A percentile compares a stretch with the other conserved stretches of the same genome.
Evolutionary conservation across 1,140 invertebrate genomes (phyloP).

Genomic region (Condylostylus longicornis): DNA sequence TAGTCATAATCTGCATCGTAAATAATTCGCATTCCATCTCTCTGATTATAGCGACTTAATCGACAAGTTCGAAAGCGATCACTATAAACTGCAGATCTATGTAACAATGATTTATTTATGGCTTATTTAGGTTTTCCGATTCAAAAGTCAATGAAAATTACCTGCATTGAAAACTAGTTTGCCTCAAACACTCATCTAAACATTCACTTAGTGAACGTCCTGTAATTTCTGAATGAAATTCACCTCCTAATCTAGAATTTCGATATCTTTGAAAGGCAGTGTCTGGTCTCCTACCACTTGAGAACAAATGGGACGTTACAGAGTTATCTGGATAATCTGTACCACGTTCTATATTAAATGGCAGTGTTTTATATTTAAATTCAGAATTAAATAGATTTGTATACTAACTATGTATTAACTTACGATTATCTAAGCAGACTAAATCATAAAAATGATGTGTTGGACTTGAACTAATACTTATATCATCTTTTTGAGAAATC

Average conservation of each 20-base stretch:
- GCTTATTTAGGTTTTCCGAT: neutral
- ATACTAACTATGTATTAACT: constrained; percentile 32
- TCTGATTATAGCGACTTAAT: constrained; percentile 69
- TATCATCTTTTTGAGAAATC: constrained; percentile 68
- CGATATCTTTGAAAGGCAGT: constrained; percentile 78
- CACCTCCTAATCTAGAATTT: constrained; percentile 66
- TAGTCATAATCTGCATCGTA: constrained; percentile 84
- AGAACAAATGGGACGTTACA: constrained; percentile 62
- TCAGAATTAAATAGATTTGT: constrained; percentile 1
- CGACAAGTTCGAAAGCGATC: constrained; percentile 68
- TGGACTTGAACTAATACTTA: constrained; percentile 61
- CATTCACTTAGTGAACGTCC: constrained; percentile 74
- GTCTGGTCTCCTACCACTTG: constrained; percentile 61
- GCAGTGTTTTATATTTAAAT: neutral
- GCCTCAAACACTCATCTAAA: constrained; percentile 71
- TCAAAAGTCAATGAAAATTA: constrained; percentile 1
- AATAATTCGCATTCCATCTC: constrained; percentile 72
- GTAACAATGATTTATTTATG: constrained; percentile 10
- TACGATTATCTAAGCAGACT: constrained; percentile 72
- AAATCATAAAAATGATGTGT: constrained; percentile 73
- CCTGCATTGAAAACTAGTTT: constrained; percentile 71
- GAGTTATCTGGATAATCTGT: constrained; percentile 74
- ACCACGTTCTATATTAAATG: constrained; percentile 44
- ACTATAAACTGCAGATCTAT: constrained; percentile 67
- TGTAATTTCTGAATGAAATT: constrained; percentile 79